These are phyloP conservation scores for Puffinus mauretanicus DNA, from an alignment of 2,113 vertebrate genomes.

Conservation along the genomic window DNA sequence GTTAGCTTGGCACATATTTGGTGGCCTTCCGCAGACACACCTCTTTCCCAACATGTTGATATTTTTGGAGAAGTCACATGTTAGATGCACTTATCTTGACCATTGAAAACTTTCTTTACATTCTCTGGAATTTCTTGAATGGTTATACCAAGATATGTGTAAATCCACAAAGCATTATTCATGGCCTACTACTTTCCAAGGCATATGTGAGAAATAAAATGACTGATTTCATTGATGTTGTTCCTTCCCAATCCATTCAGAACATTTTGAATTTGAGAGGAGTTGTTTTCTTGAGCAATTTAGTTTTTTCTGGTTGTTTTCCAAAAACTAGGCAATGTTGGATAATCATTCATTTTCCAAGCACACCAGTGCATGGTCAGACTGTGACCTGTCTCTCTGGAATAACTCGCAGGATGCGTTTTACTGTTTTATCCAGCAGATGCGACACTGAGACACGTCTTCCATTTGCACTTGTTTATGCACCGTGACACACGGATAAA, in stretches of 20 bases:
- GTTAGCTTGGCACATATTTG: neutral
- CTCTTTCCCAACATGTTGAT: neutral
- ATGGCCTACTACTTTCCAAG: slow-evolving; percentile 33
- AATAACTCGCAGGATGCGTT: neutral
- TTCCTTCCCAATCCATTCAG: slow-evolving; percentile 42
- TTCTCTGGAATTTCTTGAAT: neutral
- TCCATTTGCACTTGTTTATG: neutral
- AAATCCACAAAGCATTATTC: neutral
- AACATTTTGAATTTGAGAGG: slow-evolving; percentile 35
- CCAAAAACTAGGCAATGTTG: slow-evolving; percentile 44
- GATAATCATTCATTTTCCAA: slow-evolving; percentile 50
- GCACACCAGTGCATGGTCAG: slow-evolving; percentile 27
- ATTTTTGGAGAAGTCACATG: neutral
- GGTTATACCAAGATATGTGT: neutral
- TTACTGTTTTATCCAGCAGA: neutral
- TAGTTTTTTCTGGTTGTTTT: slow-evolving; percentile 54
- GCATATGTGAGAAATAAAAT: slow-evolving; percentile 30
- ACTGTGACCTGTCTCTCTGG: slow-evolving; percentile 31
- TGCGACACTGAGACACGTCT: neutral
- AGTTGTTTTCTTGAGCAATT: slow-evolving; percentile 54
- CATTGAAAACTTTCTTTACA: neutral
- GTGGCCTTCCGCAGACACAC: neutral
- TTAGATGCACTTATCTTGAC: neutral
- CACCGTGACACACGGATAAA: neutral
- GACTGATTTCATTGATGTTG: slow-evolving; percentile 19